A percentile compares a stretch with the other conserved stretches of the same genome.
Conservation (phyloP, 2,888 invertebrate genomes). For the Cheilosia vernalis region DNA sequence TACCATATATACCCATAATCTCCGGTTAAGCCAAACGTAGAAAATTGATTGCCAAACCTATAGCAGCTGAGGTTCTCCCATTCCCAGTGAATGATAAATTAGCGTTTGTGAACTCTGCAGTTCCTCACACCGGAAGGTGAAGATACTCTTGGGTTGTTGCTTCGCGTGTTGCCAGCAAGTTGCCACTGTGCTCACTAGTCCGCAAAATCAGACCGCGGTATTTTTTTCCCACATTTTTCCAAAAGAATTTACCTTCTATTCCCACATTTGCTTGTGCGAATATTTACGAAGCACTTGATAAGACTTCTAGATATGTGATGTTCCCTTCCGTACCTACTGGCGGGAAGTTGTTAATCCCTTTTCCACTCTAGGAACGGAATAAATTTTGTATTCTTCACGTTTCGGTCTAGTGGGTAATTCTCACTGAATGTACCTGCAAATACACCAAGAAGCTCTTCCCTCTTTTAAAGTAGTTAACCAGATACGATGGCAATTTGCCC, state of each 20-base stretch:
- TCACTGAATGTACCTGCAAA: constrained; percentile 45
- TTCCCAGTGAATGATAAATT: constrained; percentile 56
- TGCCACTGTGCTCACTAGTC: constrained; percentile 59
- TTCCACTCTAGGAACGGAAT: constrained; percentile 47
- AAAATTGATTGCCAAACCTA: constrained; percentile 42
- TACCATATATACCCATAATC: constrained; percentile 18
- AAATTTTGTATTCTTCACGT: constrained; percentile 52
- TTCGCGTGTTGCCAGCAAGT: constrained; percentile 16
- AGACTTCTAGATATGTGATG: constrained; percentile 54
- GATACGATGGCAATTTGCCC: constrained; percentile 41
- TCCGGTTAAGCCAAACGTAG: constrained; percentile 36
- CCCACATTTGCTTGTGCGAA: constrained; percentile 54
- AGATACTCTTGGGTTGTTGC: constrained; percentile 35
- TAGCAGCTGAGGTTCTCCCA: constrained; percentile 33
- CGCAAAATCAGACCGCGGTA: constrained; percentile 54
- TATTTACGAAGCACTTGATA: constrained; percentile 65
- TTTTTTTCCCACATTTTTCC: constrained; percentile 55
- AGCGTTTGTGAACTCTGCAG: constrained; percentile 11
- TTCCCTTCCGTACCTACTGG: constrained; percentile 27
- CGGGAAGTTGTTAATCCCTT: constrained; percentile 49
- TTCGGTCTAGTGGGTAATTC: constrained; percentile 67
- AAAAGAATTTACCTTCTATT: constrained; percentile 56
- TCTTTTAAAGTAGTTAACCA: constrained; percentile 48
- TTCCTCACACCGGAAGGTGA: constrained; percentile 59
- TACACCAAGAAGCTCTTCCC: constrained; percentile 6